Conservation (phyloP, 2,888 invertebrate genomes). For the Tenodera sinensis region DNA sequence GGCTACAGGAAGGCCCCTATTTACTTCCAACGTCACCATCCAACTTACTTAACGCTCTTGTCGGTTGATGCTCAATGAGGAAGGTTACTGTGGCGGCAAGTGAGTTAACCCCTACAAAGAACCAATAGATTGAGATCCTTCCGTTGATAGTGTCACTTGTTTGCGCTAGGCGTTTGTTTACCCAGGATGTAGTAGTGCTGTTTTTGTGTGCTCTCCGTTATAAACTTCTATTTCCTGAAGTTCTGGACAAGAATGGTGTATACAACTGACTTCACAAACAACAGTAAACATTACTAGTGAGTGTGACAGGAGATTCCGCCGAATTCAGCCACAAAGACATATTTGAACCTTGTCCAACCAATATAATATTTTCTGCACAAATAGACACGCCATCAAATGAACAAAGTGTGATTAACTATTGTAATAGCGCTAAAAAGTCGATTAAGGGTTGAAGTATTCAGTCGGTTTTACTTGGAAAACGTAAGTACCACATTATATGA, state of each 20-base stretch:
- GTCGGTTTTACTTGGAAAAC: too few species aligned
- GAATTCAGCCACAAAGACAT: too few species aligned
- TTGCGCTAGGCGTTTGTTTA: not conserved
- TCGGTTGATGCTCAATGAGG: not conserved
- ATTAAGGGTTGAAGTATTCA: too few species aligned
- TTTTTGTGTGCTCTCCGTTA: not conserved
- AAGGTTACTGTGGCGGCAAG: not conserved
- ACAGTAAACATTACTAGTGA: not conserved
- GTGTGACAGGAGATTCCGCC: not conserved
- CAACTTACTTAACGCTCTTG: not conserved
- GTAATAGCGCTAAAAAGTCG: too few species aligned
- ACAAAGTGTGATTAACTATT: too few species aligned
- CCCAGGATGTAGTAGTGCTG: not conserved
- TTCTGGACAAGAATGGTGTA: not conserved
- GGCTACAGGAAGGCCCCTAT: constrained; percentile 11
- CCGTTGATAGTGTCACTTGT: not conserved
- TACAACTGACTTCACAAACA: not conserved
- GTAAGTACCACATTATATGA: too few species aligned
- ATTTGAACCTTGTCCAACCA: too few species aligned
- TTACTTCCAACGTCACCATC: constrained; percentile 1
- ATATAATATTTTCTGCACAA: too few species aligned
- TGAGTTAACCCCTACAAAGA: not conserved
- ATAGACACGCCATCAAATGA: too few species aligned
- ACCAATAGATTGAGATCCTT: not conserved
- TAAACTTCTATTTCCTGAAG: not conserved